Evolutionary conservation across 2,113 vertebrate species (phyloP).

Genomic region (Machaerirhynchus nigripectus): DNA sequence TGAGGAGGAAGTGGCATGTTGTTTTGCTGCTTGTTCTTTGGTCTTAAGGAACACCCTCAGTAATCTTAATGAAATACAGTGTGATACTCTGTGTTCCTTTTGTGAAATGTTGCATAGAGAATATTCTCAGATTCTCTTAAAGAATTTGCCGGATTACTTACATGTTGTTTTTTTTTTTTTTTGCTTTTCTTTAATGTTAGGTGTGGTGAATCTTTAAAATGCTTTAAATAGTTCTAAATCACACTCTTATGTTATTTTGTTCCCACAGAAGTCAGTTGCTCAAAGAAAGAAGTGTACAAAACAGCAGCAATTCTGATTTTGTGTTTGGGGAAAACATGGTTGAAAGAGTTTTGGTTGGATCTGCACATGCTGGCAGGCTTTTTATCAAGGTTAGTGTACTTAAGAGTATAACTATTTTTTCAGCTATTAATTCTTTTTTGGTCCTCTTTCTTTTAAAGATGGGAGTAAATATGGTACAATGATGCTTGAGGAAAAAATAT

Average conservation of each 20-base stretch:
- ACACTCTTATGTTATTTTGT: not conserved
- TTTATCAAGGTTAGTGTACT: not conserved
- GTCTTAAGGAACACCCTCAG: not conserved
- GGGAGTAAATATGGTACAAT: not conserved
- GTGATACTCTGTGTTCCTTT: not conserved
- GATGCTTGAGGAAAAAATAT: not conserved
- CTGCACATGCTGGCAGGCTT: not conserved
- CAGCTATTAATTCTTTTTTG: not conserved
- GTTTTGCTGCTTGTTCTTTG: not conserved
- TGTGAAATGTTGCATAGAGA: not conserved
- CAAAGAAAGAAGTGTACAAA: constrained; percentile 29
- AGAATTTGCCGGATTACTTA: not conserved
- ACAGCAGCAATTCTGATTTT: constrained; percentile 64
- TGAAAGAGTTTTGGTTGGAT: constrained; percentile 82
- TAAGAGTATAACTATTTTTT: not conserved
- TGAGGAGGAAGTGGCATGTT: not conserved
- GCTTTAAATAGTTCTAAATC: not conserved
- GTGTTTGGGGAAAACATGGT: constrained; percentile 87
- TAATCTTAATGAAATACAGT: not conserved
- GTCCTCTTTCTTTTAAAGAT: not conserved
- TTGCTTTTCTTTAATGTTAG: not conserved
- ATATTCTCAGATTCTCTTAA: not conserved
- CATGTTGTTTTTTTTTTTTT: not conserved
- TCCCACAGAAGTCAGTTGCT: constrained; percentile 55
- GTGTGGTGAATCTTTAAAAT: not conserved